Base-by-base conservation (phyloP, 2,797 vertebrate genomes). In the Petrocephalus schoutedeni region DNA sequence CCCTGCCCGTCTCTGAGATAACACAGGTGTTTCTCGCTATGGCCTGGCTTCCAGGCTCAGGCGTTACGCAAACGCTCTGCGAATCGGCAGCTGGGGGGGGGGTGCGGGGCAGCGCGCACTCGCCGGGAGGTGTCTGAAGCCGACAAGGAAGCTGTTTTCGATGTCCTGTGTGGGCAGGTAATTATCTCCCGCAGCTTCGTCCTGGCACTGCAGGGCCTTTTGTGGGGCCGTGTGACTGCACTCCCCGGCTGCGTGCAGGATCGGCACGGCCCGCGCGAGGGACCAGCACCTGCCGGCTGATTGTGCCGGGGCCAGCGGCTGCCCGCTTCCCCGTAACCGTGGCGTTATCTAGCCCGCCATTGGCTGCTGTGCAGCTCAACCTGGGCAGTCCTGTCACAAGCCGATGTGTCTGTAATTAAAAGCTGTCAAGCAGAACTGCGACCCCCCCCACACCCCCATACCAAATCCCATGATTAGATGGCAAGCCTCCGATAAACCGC, bases 391-490 rank as follows among this genome's bases (percentile, higher is more conserved):
- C 87, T 95, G 95, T 94, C 94, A 95, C 94, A 92, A 89, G 94
- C 91, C 93, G 92, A 91, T 94, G 94, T 94, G 95, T 93, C 94
- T 94, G 93, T 96, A 95, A 95, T 96, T 96, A 96, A 96, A 96
- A 95, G 93, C 95, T 95, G 93, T 94, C 95, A 96, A 94, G 93
- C 95, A 95, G 94, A 96, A 96, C 95, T 93, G 92, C 93, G 93
- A 94, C 14, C 12, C 4, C 23, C 71, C 71, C 58, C 91, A 93
- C 93, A 91, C 91, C 92, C 93, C 91, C 91, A 92, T 91, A 91
- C 92, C 94, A 95, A 95, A 95, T 92, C 94, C 93, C 94, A 94
- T 92, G 91, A 91, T 95, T 94, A 95, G 95, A 96, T 95, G 95
- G 94, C 92, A 93, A 92, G 89, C 92, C 92, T 92, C 93, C 93